Evolutionary conservation across 2,888 invertebrate species (phyloP), one percentile per base, ranked within the genome.

Genomic region (Protophormia terraenovae): DNA sequence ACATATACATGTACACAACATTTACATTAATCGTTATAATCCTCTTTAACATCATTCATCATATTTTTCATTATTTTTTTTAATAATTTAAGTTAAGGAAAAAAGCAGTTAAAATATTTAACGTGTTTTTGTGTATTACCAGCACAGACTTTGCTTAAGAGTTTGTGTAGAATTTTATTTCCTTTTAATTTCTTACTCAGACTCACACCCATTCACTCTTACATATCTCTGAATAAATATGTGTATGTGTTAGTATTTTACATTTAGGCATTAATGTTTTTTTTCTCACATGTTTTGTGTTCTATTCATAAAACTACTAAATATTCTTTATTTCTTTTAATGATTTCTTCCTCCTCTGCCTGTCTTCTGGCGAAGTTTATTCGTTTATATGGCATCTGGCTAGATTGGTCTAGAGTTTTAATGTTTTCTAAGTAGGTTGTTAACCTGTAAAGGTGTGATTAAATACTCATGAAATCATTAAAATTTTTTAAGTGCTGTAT

Each of bases 371-470:
- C 38, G 19, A 7, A 55, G 41, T 60, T 35, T 58, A 27, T n/a
- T n/a, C n/a, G 45, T 35, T n/a, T 32, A 27, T 64, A 32, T 19
- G n/a, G 19, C 41, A 10, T 32, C 16, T 16, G 12, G 60, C 60
- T 35, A n/a, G 16, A 62, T 22, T 72, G 55, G 58, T 67, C 45
- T 73, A 71, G 38, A 50, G 41, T 6, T 60, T 62, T 72, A 47
- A 76, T 38, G 12, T 7, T 45, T 64, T 66, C 38, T 16, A 82
- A 82, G 82, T 75, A 66, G 82, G 82, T 82, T 85, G 82, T 85
- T 85, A 82, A 85, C 85, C 82, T 82, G 58, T 75, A 78, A 58
- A 71, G 79, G 82, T 85, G 78, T 85, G 58, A 85, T 82, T 85
- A 82, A 82, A 79, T 82, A 78, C 82, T 85, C 78, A 38, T 60